Evolutionary conservation across 2,888 invertebrate species (phyloP).

Genomic region (Acrobasis repandana): DNA sequence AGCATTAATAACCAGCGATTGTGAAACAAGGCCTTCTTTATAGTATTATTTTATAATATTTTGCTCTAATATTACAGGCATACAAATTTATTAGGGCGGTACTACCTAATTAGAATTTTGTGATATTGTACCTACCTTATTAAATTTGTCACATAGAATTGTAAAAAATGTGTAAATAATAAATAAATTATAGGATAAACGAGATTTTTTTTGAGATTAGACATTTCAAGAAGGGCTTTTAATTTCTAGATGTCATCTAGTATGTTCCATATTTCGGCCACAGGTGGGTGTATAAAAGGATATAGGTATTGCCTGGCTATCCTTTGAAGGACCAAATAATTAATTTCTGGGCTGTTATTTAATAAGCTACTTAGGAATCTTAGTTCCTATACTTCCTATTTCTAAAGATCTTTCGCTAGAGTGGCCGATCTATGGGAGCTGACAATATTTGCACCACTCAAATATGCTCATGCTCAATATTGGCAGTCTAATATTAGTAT

Average conservation of each 20-base stretch:
- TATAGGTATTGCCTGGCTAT: background rate
- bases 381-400: conserved; percentile 18
- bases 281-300: background rate
- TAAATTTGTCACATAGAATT: conserved; percentile 32
- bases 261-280: conserved; percentile 3
- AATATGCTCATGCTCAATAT: conserved; percentile 16
- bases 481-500: background rate
- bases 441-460: background rate
- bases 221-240: conserved; percentile 17
- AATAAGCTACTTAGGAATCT: conserved; percentile 2
- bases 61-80: conserved; percentile 8
- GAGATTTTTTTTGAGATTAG: conserved; percentile 27
- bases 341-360: conserved; percentile 6
- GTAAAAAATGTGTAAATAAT: conserved; percentile 40
- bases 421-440: conserved; percentile 6
- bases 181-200: conserved; percentile 34
- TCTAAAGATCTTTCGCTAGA: conserved; percentile 1
- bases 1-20: conserved; percentile 28
- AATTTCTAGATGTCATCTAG: conserved; percentile 7
- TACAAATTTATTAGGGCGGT: conserved; percentile 9
- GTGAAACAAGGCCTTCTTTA: conserved; percentile 31
- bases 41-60: conserved; percentile 20
- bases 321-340: conserved; percentile 10
- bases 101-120: conserved; percentile 42
- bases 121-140: conserved; percentile 45